Percentiles rank a stretch among this genome's conserved stretches.
These are phyloP conservation scores for Plemyria rubiginata DNA, from an alignment of 2,888 invertebrate species.

Conservation along the genomic window DNA sequence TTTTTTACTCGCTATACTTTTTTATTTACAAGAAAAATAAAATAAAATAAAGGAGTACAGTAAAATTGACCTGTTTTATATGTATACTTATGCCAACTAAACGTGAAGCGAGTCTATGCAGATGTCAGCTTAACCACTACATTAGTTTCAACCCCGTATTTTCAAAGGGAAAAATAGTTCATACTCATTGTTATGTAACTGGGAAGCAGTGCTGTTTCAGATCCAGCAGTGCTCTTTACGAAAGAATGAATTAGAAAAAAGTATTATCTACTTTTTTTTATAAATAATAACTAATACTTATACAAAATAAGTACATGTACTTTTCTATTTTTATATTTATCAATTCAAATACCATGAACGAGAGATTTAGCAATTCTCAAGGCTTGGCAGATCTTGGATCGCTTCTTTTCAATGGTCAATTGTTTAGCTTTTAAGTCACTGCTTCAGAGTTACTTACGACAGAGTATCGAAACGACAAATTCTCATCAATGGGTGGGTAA, in stretches of 20 bases:
- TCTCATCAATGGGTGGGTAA: neutral
- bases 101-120: conserved; percentile 41
- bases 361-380: neutral
- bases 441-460: conserved; percentile 9
- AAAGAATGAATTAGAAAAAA: neutral
- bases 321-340: neutral
- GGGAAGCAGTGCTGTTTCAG: neutral
- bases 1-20: conserved; percentile 86
- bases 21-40: conserved; percentile 81
- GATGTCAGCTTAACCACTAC: conserved; percentile 31
- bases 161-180: conserved; percentile 3
- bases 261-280: neutral
- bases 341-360: neutral
- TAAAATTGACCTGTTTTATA: conserved; percentile 40
- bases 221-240: too few relatives aligned
- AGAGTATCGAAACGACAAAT: conserved; percentile 1
- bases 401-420: conserved; percentile 1
- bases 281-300: too few relatives aligned
- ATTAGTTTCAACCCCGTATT: conserved; percentile 27
- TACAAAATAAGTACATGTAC: too few relatives aligned
- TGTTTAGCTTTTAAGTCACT: neutral
- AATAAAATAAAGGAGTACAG: conserved; percentile 55
- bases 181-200: conserved; percentile 7
- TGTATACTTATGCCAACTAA: conserved; percentile 36
- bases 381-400: neutral